phyloP scores from a whole-genome alignment of 2,888 invertebrate genomes.

The Polymixis lichenea region DNA sequence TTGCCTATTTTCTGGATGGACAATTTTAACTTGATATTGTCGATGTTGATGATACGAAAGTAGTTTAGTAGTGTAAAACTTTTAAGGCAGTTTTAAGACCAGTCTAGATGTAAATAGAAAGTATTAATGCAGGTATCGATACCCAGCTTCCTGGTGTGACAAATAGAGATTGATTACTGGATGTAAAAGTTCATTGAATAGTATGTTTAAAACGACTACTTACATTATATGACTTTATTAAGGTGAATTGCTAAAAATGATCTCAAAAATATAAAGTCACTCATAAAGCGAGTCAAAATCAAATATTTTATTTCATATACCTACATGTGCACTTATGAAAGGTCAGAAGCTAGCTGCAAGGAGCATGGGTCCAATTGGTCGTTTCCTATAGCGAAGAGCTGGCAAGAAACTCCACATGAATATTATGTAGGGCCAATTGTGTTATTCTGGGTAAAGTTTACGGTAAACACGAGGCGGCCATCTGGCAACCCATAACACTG shows the following conservation, averaged over 20 bases:
- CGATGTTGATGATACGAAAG: background rate
- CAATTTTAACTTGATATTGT: too few species aligned
- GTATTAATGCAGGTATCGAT: background rate
- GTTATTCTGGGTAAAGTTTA: constrained; percentile 12
- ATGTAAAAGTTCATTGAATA: background rate
- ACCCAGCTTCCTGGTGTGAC: background rate
- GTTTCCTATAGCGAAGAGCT: too few species aligned
- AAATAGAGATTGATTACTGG: background rate
- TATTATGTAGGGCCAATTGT: background rate
- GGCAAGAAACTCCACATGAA: too few species aligned
- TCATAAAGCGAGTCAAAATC: background rate
- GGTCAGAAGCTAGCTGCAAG: too few species aligned
- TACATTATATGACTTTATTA: background rate
- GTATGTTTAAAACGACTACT: background rate
- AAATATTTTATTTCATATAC: too few species aligned
- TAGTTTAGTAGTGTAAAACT: background rate
- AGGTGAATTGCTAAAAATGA: background rate
- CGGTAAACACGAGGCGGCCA: constrained; percentile 5
- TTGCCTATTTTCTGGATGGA: background rate
- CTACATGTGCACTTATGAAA: too few species aligned
- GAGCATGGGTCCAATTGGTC: too few species aligned
- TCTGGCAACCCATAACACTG: constrained; percentile 83
- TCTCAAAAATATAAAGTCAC: background rate
- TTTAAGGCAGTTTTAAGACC: background rate
- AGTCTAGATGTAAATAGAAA: background rate